phyloP scores from a whole-genome alignment of 2,797 vertebrate genomes.

The Eleutherodactylus coqui region DNA sequence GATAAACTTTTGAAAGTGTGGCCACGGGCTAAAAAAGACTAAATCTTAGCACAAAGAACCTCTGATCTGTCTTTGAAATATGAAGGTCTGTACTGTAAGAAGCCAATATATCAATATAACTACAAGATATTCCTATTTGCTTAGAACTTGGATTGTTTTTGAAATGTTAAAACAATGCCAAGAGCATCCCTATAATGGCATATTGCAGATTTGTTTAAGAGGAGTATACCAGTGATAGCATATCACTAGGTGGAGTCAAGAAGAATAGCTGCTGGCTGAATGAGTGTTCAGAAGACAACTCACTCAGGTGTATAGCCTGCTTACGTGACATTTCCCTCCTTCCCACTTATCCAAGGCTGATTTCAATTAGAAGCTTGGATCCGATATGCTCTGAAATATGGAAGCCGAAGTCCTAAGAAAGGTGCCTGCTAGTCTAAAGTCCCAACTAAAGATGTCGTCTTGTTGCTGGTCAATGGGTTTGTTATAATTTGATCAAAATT shows the following conservation, averaged over 20 bases:
- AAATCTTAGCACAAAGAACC: constrained; percentile 28
- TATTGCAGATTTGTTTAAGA: not conserved
- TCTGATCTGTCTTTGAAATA: constrained; percentile 39
- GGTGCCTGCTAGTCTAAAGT: no score
- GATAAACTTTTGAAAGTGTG: constrained; percentile 53
- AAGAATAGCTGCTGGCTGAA: not conserved
- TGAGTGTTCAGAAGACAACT: not conserved
- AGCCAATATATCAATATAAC: constrained; percentile 32
- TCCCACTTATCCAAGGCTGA: no score
- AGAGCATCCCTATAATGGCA: not conserved
- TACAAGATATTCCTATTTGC: not conserved
- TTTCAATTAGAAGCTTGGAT: no score
- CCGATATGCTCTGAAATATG: no score
- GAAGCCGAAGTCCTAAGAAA: no score
- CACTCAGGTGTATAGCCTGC: not conserved
- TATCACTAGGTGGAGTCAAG: not conserved
- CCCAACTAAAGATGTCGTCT: no score
- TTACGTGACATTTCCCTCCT: not conserved
- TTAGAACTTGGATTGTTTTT: not conserved
- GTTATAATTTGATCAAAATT: no score
- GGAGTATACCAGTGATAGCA: not conserved
- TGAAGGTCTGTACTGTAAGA: constrained; percentile 5
- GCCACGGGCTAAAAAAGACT: constrained; percentile 24
- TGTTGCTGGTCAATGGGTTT: no score
- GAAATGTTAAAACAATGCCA: not conserved